Conservation (phyloP, 2,888 invertebrate species). For the Lumbricus terrestris region DNA sequence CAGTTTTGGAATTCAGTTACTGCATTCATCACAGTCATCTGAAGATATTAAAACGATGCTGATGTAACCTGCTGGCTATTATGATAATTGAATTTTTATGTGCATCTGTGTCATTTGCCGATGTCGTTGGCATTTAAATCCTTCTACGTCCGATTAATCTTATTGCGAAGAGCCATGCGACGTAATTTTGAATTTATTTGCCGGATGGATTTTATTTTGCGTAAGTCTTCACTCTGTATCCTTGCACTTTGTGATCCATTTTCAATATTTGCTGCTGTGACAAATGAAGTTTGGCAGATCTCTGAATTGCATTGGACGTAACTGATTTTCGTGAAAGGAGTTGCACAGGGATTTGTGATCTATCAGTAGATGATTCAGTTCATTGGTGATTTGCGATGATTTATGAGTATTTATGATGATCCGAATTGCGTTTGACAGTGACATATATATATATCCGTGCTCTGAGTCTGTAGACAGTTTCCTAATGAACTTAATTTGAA, state of each 20-base stretch:
- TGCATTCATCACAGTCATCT: neutral
- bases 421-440: neutral
- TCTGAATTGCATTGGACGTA: neutral
- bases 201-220: neutral
- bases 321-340: neutral
- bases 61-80: neutral
- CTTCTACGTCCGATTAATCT: too few species aligned
- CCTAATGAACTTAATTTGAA: neutral
- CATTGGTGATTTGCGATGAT: neutral
- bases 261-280: neutral
- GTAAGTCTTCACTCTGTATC: neutral
- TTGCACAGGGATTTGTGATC: neutral
- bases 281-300: neutral
- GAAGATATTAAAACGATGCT: neutral
- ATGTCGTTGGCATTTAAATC: neutral
- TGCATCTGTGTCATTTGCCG: neutral
- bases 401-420: neutral
- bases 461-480: neutral
- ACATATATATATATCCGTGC: neutral
- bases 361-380: neutral
- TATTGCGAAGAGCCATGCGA: too few species aligned
- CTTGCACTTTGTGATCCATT: neutral
- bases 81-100: neutral
- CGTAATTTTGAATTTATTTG: neutral
- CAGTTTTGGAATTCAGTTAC: neutral